Conservation (phyloP, 2,888 invertebrate genomes). For the Tenthredo amoena region DNA sequence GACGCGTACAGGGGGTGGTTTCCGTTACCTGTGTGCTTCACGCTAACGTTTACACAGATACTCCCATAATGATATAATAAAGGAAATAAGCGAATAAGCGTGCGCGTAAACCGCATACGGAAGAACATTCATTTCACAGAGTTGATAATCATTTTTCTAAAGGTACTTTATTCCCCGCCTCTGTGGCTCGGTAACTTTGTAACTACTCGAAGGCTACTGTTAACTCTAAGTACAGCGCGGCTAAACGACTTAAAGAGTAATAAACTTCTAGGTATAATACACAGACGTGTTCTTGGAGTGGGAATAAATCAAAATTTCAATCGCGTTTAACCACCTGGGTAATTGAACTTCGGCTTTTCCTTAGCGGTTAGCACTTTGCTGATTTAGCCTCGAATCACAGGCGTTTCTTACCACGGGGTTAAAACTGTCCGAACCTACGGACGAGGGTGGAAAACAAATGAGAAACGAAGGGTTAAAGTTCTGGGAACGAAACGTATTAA, state of each 20-base stretch:
- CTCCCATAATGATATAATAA: background rate
- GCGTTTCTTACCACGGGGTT: background rate
- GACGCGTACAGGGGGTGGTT: slow-evolving; percentile 12
- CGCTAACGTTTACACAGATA: background rate
- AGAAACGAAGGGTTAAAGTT: slow-evolving; percentile 67
- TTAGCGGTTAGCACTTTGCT: background rate
- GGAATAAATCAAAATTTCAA: slow-evolving; percentile 23
- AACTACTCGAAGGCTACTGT: background rate
- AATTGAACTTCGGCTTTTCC: slow-evolving; percentile 5
- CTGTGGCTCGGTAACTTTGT: slow-evolving; percentile 4
- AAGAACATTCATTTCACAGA: background rate
- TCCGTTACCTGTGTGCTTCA: background rate
- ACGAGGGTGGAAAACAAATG: slow-evolving; percentile 45
- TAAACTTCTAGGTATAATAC: slow-evolving; percentile 12
- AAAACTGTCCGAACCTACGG: slow-evolving; percentile 13
- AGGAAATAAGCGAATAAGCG: background rate
- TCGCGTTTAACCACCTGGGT: slow-evolving; percentile 16
- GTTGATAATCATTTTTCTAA: background rate
- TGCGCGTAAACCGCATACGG: background rate
- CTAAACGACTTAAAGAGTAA: slow-evolving; percentile 2
- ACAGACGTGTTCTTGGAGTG: background rate
- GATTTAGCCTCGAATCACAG: background rate
- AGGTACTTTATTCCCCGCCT: background rate
- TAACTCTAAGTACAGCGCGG: background rate
- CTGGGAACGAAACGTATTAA: slow-evolving; percentile 73